phyloP scores from a whole-genome alignment of 2,797 vertebrate species.

The Octomys mimax region DNA sequence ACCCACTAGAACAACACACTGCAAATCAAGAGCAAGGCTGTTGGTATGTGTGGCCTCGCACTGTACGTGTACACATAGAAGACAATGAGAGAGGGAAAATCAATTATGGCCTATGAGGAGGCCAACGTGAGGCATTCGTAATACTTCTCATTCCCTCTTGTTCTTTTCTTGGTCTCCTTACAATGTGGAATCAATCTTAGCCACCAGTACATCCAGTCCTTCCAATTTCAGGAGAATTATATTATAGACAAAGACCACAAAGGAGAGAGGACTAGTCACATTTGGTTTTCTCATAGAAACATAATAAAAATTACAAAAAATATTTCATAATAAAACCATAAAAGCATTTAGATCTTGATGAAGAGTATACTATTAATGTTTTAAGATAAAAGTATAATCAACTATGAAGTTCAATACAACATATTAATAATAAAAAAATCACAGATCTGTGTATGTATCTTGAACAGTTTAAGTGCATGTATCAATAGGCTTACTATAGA shows the following conservation, averaged over 20 bases:
- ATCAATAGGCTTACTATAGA: not conserved
- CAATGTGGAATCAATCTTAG: not conserved
- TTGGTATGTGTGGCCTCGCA: not conserved
- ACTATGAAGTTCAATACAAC: not conserved
- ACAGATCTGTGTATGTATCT: not conserved
- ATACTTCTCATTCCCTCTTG: not conserved
- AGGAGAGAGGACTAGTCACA: not conserved
- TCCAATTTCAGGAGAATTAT: not conserved
- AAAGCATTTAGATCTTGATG: not conserved
- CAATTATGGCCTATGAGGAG: fast-evolving
- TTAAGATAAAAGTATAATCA: not conserved
- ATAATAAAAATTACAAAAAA: not conserved
- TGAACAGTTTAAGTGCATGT: not conserved
- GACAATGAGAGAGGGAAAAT: not conserved
- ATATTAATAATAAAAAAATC: not conserved
- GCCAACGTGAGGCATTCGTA: not conserved
- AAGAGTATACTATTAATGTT: not conserved
- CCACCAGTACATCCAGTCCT: not conserved
- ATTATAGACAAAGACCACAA: not conserved
- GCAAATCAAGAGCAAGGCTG: not conserved
- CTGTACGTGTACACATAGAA: not conserved
- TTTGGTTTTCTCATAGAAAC: conserved; percentile 2
- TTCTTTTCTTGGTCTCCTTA: not conserved
- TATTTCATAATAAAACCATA: not conserved
- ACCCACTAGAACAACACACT: not conserved